Base-by-base conservation (phyloP, 2,888 invertebrate genomes). In the Diaperis boleti region DNA sequence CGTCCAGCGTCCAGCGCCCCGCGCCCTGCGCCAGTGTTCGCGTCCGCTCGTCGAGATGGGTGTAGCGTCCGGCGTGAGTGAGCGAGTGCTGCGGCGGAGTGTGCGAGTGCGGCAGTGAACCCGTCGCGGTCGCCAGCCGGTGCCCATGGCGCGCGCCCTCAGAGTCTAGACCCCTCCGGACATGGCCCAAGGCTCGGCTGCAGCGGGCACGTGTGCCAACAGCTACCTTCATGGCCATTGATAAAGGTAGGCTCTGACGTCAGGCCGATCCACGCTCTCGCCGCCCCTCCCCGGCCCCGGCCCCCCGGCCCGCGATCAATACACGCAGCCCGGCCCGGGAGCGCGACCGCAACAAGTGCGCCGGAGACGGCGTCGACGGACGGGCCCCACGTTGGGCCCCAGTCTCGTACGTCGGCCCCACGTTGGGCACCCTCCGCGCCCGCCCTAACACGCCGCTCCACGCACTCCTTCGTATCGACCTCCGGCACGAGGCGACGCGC, bases 211-310 rank as follows among this genome's bases (percentile, higher is more conserved):
- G 76, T 78, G 79, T 79, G 78, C 78, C 78, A 72, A 72, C 76
- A 73, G 74, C 77, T 77, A 77, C 77, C 78, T 80, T 76, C 79
- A 81, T 81, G 81, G 81, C 80, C 80, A 81, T 80, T 81, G 80
- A 80, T 79, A 79, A 81, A 81, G 80, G 81, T 78, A 79, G 71
- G 68, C 64, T 63, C 68, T 76, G 75, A 76, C 75, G 76, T 77
- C 75, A 77, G 70, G 62, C 69, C 63, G 56, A 47, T 44, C 60
- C 63, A 60, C 59, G 65, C 54, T 41, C 64, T 17, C 45, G 59
- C 50, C 39, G 56, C 44, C 31, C 47, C 35, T 42, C 54, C 59
- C 61, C 44, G n/a, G 22, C 15, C 44, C 62, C 62, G 59, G n/a
- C 47, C 54, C 59, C 61, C 44, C 11, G 22, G 20, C 44, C 62